phyloP scores from a whole-genome alignment of 2,113 vertebrate genomes.

The Mugil cephalus region DNA sequence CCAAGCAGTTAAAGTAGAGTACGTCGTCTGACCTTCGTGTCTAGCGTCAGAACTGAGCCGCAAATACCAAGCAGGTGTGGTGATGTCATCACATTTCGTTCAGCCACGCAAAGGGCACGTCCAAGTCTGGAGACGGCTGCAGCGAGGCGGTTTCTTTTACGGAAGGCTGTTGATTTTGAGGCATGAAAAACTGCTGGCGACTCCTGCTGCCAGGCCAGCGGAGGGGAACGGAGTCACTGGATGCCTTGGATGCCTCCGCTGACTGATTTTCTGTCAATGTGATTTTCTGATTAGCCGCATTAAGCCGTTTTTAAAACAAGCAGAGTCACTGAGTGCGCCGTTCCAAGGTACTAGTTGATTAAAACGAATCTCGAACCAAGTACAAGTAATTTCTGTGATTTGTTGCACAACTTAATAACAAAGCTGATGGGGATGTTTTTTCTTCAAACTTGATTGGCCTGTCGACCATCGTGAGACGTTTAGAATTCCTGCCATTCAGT shows the following conservation, averaged over 20 bases:
- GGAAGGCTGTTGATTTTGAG: conserved; percentile 29
- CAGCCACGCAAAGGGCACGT: conserved; percentile 33
- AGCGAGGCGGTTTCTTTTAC: not conserved
- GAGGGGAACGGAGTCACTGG: conserved; percentile 26
- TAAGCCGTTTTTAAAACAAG: conserved; percentile 27
- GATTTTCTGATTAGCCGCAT: conserved; percentile 21
- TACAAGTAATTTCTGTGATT: conserved; percentile 1
- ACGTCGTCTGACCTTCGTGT: conserved; percentile 58
- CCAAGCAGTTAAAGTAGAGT: conserved; percentile 10
- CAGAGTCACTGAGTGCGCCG: conserved; percentile 3
- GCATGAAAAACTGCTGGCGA: conserved; percentile 10
- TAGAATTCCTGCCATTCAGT: not conserved
- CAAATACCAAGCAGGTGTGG: conserved; percentile 78
- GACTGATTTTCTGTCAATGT: conserved; percentile 47
- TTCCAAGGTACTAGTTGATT: conserved; percentile 20
- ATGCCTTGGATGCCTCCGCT: conserved; percentile 18
- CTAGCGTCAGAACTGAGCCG: conserved; percentile 41
- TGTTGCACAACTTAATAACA: not conserved
- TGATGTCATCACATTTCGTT: conserved; percentile 69
- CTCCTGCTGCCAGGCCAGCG: conserved; percentile 4
- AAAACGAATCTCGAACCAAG: conserved; percentile 20
- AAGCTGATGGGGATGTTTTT: not conserved
- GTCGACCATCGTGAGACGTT: conserved; percentile 8
- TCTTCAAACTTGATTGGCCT: conserved; percentile 12
- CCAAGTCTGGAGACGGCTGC: conserved; percentile 18